Conservation (phyloP, 30 jellyfish, hydroid and myxozoan species). For the Turritopsis rubra region DNA sequence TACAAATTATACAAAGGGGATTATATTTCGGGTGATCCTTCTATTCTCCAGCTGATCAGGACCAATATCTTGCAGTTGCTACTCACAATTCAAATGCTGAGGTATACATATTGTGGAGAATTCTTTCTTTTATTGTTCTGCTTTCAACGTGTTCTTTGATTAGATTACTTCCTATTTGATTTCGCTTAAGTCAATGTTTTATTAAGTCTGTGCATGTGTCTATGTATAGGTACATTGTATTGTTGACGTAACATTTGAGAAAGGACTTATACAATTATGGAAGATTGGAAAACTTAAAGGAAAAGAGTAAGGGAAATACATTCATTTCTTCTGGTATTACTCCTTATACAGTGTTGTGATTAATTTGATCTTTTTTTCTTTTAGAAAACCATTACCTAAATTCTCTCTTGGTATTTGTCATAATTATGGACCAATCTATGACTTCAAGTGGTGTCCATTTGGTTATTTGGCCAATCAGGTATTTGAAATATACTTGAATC, state of each 20-base stretch:
- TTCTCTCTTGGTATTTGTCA: slow-evolving; percentile 41
- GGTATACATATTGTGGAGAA: neutral
- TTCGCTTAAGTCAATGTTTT: neutral
- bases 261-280: slow-evolving; percentile 31
- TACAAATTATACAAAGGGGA: no score
- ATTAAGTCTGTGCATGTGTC: neutral
- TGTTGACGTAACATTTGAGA: slow-evolving; percentile 8
- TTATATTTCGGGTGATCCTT: no score
- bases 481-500: neutral
- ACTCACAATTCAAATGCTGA: slow-evolving; percentile 18
- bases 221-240: neutral
- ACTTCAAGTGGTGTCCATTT: slow-evolving; percentile 71
- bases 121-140: neutral
- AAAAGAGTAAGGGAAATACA: neutral
- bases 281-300: slow-evolving; percentile 13
- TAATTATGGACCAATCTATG: slow-evolving; percentile 43
- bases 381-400: neutral
- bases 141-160: neutral
- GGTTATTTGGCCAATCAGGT: slow-evolving; percentile 1
- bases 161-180: neutral
- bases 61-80: slow-evolving; percentile 35
- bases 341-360: neutral
- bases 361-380: neutral
- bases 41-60: neutral
- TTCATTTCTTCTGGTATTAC: neutral